Evolutionary conservation across 1,140 invertebrate species (phyloP).

Genomic region (Holcopasites calliopsidis): DNA sequence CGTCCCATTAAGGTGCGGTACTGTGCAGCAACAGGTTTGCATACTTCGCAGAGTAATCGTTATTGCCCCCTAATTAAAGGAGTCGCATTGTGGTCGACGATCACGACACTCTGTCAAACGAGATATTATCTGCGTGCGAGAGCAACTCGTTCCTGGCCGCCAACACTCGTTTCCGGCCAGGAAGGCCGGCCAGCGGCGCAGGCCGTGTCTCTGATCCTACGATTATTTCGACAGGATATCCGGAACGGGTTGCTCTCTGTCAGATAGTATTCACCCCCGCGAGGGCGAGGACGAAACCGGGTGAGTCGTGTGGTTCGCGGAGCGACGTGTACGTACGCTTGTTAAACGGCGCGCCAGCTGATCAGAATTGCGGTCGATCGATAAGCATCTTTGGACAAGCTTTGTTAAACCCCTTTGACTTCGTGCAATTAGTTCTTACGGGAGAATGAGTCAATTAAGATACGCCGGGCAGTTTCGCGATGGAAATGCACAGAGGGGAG

Average conservation of each 20-base stretch:
- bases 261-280: conserved; percentile 56
- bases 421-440: conserved; percentile 28
- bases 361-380: conserved; percentile 30
- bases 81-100: conserved; percentile 31
- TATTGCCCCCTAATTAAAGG: conserved; percentile 54
- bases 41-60: conserved; percentile 34
- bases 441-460: conserved; percentile 36
- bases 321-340: conserved; percentile 14
- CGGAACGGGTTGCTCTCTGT: conserved; percentile 60
- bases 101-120: conserved; percentile 58
- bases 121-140: conserved; percentile 60
- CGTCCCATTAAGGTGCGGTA: conserved; percentile 7
- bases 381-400: conserved; percentile 34
- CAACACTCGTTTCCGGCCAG: conserved; percentile 59
- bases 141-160: conserved; percentile 48
- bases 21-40: not conserved
- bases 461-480: not conserved
- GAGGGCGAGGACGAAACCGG: not conserved
- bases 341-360: conserved; percentile 15
- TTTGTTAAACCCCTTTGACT: conserved; percentile 39
- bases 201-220: conserved; percentile 60
- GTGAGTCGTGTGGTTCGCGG: not conserved
- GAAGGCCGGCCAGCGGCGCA: conserved; percentile 18
- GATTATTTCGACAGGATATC: conserved; percentile 71
- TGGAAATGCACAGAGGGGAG: not conserved